Evolutionary conservation across 92 coral and sea anemone genomes (phyloP).

Genomic region (Porites rus): DNA sequence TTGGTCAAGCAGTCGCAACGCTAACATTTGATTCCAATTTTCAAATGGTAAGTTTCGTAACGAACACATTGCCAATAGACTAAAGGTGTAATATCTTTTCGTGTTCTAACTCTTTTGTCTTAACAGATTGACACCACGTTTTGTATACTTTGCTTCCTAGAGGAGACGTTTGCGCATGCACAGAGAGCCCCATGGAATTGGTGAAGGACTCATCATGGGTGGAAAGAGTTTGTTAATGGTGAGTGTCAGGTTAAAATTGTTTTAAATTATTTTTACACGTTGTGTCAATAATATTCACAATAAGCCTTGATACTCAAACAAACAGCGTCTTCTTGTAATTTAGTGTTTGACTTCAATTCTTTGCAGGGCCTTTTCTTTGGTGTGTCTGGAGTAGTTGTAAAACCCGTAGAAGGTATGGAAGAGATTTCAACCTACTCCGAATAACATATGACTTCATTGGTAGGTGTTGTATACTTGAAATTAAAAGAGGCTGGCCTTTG

Average conservation of each 20-base stretch:
- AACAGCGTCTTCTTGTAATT: background rate
- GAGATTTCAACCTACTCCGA: background rate
- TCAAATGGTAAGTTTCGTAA: conserved; percentile 73
- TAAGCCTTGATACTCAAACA: background rate
- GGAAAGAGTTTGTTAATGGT: conserved; percentile 96
- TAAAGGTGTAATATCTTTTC: no score
- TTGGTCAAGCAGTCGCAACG: conserved; percentile 96
- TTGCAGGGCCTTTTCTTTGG: conserved; percentile 94
- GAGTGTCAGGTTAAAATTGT: conserved; percentile 6
- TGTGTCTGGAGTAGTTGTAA: conserved; percentile 92
- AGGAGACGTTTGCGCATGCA: conserved; percentile 93
- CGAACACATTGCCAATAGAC: no score
- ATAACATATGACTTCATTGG: background rate
- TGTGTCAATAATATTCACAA: no score
- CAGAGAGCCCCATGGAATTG: conserved; percentile 85
- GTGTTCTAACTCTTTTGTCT: no score
- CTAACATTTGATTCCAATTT: conserved; percentile 93
- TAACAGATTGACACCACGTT: no score
- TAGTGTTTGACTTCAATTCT: background rate
- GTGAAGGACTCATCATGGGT: conserved; percentile 93
- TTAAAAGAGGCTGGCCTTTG: no score
- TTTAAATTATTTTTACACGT: no score
- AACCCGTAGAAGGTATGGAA: conserved; percentile 89
- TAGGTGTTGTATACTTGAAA: no score
- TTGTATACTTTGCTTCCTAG: conserved; percentile 37